Evolutionary conservation across 2,888 invertebrate genomes (phyloP).

Genomic region (Schrankia costaestrigalis): DNA sequence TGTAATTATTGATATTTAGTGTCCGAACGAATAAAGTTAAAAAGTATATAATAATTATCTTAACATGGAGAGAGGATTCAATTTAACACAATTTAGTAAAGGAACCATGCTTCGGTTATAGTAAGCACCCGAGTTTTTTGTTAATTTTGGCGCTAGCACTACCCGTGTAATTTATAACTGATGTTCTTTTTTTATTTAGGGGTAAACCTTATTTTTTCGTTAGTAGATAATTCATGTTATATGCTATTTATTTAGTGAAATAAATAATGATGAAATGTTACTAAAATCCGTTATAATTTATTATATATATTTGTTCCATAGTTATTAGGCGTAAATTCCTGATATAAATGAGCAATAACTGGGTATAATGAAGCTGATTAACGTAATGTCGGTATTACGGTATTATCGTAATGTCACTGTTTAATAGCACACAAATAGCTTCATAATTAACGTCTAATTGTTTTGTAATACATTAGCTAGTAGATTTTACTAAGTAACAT

Average conservation of each 20-base stretch:
- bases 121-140: slow-evolving; percentile 51
- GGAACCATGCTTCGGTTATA: slow-evolving; percentile 53
- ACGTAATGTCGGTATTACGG: slow-evolving; percentile 16
- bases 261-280: slow-evolving; percentile 43
- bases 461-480: slow-evolving; percentile 50
- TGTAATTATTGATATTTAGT: slow-evolving; percentile 78
- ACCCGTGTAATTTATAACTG: slow-evolving; percentile 57
- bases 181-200: slow-evolving; percentile 48
- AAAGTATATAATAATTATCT: slow-evolving; percentile 48
- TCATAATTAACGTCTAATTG: slow-evolving; percentile 45
- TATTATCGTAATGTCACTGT: no score
- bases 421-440: slow-evolving; percentile 59
- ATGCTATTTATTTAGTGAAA: slow-evolving; percentile 73
- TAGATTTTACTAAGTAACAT: slow-evolving; percentile 64
- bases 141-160: slow-evolving; percentile 58
- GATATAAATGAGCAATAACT: slow-evolving; percentile 34
- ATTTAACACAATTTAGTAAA: slow-evolving; percentile 47
- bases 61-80: slow-evolving; percentile 49
- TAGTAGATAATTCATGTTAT: slow-evolving; percentile 70
- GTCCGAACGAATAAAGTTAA: slow-evolving; percentile 58
- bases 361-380: slow-evolving; percentile 28
- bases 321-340: slow-evolving; percentile 31
- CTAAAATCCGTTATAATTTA: slow-evolving; percentile 36
- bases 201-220: slow-evolving; percentile 44
- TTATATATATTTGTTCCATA: slow-evolving; percentile 23